A percentile compares a stretch with the other conserved stretches of the same genome.
Conservation (phyloP, 1,140 invertebrate genomes). For the Drosophila lowei region DNA sequence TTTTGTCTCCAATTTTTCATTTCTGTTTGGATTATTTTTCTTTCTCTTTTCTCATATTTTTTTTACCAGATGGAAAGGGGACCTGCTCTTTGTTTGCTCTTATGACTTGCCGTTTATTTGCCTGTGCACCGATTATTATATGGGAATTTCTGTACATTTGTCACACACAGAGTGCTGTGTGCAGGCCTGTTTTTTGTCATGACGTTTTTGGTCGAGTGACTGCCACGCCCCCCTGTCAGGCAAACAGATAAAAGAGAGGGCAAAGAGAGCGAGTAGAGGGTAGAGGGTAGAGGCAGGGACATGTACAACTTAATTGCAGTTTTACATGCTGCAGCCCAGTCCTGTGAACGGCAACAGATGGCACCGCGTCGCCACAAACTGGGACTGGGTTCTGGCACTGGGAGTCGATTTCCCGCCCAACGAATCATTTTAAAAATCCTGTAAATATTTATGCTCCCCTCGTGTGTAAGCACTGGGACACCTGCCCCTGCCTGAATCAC, state of each 20-base stretch:
- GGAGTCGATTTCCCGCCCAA: constrained; percentile 22
- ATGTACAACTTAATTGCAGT: constrained; percentile 78
- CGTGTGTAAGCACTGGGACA: constrained; percentile 58
- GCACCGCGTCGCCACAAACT: not conserved
- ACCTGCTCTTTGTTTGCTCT: constrained; percentile 22
- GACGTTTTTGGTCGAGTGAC: constrained; percentile 3
- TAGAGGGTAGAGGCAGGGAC: not conserved
- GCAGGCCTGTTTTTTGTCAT: constrained; percentile 18
- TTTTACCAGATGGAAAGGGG: not conserved
- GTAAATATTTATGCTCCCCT: constrained; percentile 71
- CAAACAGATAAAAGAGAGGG: not conserved
- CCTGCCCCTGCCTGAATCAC: constrained; percentile 23
- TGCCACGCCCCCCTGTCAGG: not conserved
- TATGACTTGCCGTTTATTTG: constrained; percentile 69
- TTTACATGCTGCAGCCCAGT: constrained; percentile 67
- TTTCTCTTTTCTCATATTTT: not conserved
- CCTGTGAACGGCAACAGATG: constrained; percentile 67
- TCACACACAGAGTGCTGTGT: not conserved
- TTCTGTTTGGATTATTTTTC: constrained; percentile 5
- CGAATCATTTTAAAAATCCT: constrained; percentile 73
- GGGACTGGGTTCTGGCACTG: too few relatives aligned
- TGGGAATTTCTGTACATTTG: constrained; percentile 34
- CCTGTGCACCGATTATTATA: constrained; percentile 55
- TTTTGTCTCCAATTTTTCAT: constrained; percentile 39
- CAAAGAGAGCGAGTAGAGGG: not conserved